Base-by-base conservation (phyloP, 2,797 vertebrate genomes). In the Enteromius trimaculatus region DNA sequence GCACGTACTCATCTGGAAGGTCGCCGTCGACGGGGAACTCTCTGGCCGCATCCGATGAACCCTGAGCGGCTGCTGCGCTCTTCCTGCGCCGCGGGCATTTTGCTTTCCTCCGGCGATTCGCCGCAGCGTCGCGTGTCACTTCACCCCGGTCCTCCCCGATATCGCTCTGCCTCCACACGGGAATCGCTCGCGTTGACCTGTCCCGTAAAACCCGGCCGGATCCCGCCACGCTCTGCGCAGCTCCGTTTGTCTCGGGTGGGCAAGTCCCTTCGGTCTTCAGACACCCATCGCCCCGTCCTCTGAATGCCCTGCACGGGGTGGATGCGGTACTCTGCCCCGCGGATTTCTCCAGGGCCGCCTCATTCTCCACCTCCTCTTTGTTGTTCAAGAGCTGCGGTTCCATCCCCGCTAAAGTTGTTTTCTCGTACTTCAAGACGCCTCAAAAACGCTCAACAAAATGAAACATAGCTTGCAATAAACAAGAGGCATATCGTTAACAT, bases 91-190 rank as follows among this genome's bases (percentile, higher is more conserved):
- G 95, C 49, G 95, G 95, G 83, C 94, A 96, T 76, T 95, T 93
- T 86, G 96, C 94, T 93, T 96, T 97, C 89, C 95, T 95, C 86
- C 96, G 93, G 86, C 96, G 96, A 81, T 92, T 92, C 16, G 92
- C 93, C 0, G 91, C 91, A 49, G 89, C 88, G 84, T 95, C 92
- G 49, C 87, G 86, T 69, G 81, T 89, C 51, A 81, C 77, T 77
- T 93, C 92, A 79, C 93, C 92, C 1, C 88, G 92, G 0, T 92
- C 91, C n/a, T 92, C 92, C n/a, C 90, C 94, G 0, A 92, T 65
- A 92, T 89, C 90, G 81, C 90, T 94, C 87, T 93, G 93, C 74
- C 96, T 88, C 96, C 96, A 92, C 85, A 95, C 92, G 84, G 95
- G 94, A 86, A 94, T 92, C 82, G 95, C 86, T 85, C 95, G 88